These are phyloP conservation scores for Melinopterus prodromus DNA, from an alignment of 2,888 invertebrate species.

Conservation along the genomic window DNA sequence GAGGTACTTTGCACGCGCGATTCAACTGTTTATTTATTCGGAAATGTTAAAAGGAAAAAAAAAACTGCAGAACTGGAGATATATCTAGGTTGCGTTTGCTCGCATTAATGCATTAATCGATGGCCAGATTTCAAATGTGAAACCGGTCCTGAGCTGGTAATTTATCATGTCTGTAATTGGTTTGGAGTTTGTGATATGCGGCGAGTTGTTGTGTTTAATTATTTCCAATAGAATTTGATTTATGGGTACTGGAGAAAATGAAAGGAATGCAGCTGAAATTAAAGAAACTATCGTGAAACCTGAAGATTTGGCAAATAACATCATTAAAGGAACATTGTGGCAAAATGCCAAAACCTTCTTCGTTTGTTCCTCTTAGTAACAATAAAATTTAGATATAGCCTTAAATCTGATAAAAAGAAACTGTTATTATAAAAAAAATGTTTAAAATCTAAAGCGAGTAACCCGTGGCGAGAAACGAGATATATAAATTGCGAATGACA, in stretches of 20 bases:
- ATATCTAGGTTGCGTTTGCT: background rate
- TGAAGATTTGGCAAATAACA: no score
- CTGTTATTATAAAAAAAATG: no score
- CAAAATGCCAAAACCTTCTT: no score
- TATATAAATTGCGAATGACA: background rate
- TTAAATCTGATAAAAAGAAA: no score
- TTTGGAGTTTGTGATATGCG: background rate
- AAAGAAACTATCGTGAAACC: no score
- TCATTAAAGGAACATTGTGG: no score
- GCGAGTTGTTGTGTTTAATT: background rate
- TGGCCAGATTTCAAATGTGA: background rate
- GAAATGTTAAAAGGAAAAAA: constrained; percentile 10
- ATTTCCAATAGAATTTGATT: background rate
- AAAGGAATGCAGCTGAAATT: background rate
- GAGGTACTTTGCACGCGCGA: constrained; percentile 24
- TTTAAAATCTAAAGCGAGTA: background rate
- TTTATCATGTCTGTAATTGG: background rate
- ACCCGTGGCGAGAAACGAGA: background rate
- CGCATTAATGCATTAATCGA: constrained; percentile 4
- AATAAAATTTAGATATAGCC: no score
- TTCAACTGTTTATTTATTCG: constrained; percentile 20
- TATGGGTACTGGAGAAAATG: background rate
- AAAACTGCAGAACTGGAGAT: background rate
- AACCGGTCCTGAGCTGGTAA: background rate
- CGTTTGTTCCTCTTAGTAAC: no score